phyloP scores from a whole-genome alignment of 2,888 invertebrate genomes.

The Thumatha senex region DNA sequence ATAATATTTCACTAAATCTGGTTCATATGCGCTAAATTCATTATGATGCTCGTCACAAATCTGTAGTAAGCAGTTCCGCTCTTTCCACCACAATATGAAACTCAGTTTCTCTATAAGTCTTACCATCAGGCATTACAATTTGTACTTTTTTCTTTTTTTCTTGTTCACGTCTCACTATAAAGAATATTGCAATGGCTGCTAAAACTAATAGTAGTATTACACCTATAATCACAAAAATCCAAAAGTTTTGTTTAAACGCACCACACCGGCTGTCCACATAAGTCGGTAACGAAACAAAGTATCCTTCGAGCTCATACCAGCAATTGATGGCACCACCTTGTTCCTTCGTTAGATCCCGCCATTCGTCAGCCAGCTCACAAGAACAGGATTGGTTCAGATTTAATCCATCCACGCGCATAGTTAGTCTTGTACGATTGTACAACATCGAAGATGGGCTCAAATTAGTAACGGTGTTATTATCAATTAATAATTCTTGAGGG shows the following conservation, averaged over 20 bases:
- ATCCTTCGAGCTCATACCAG: constrained; percentile 68
- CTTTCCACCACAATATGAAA: constrained; percentile 93
- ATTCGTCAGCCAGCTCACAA: constrained; percentile 74
- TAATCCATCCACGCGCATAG: constrained; percentile 82
- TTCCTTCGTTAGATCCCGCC: constrained; percentile 59
- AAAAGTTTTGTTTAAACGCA: constrained; percentile 70
- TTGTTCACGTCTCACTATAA: constrained; percentile 75
- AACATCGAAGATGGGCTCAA: constrained; percentile 83
- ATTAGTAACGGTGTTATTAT: constrained; percentile 84
- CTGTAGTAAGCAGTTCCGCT: constrained; percentile 91
- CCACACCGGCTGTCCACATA: constrained; percentile 71
- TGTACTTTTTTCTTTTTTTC: constrained; percentile 85
- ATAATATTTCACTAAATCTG: constrained; percentile 32
- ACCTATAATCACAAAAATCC: constrained; percentile 76
- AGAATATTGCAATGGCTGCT: constrained; percentile 73
- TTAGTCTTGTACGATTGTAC: constrained; percentile 82
- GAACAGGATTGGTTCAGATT: constrained; percentile 84
- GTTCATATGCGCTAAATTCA: constrained; percentile 2
- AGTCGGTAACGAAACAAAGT: constrained; percentile 66
- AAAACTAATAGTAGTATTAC: constrained; percentile 71
- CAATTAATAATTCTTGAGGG: constrained; percentile 82
- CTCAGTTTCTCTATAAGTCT: constrained; percentile 93
- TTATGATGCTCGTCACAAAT: constrained; percentile 81
- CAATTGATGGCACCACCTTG: constrained; percentile 68
- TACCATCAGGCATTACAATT: constrained; percentile 91